Base-by-base conservation (phyloP, 2,888 invertebrate genomes). In the Sinopyrophorus schimmeli region DNA sequence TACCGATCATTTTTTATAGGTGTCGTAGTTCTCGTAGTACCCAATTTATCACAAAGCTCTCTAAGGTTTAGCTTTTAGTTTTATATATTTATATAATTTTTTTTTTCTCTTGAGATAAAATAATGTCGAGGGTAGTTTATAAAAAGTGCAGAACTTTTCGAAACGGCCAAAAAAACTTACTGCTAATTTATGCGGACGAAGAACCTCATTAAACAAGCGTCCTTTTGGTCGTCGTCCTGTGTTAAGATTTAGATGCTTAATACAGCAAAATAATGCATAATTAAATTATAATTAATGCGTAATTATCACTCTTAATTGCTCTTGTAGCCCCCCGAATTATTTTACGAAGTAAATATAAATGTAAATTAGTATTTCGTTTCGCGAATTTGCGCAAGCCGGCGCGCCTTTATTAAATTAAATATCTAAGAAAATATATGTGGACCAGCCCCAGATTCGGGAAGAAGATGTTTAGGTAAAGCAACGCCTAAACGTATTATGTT, bases 171-270 rank as follows among this genome's bases (percentile, higher is more conserved):
- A n/a, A n/a, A n/a, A n/a, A n/a, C n/a, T 63, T 61, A 64, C 54
- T 57, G 63, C 51, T 57, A 58, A 57, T 62, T 63, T 62, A 64
- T 63, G 59, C 62, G 57, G 60, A 61, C 60, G 60, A 60, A 57
- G 55, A 47, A 47, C 49, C 62, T 63, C 62, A 61, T 64, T 63
- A 63, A 59, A 57, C 39, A 46, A 43, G 31, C 55, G 58, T 58
- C 50, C 42, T 55, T 58, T 54, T 43, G 39, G 52, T 52, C 42
- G 27, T 28, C 27, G 34, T 37, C n/a, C n/a, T n/a, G n/a, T n/a
- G n/a, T n/a, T n/a, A 41, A 41, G 42, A 41, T 48, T 42, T 42
- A 42, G 21, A 14, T 37, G 37, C 37, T 17, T 37, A 37, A 48
- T 28, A 37, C 31, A 21, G 42, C 30, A 35, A 48, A 48, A 47